phyloP scores from a whole-genome alignment of 53 echinoderm and acorn worm genomes.

The Apostichopus leukothele region DNA sequence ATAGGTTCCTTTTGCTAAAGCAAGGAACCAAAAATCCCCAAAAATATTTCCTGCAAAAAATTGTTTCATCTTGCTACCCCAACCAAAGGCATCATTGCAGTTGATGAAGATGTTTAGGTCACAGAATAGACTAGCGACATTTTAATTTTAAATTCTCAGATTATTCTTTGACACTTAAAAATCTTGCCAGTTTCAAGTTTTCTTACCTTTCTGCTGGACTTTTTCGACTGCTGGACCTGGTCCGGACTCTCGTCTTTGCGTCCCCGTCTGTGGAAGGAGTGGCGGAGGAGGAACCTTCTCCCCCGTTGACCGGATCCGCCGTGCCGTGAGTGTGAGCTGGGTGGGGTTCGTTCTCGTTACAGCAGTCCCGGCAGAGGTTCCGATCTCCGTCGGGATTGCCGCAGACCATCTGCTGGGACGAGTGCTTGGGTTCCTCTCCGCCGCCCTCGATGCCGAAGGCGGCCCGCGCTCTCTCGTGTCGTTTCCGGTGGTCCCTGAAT shows the following conservation, averaged over 20 bases:
- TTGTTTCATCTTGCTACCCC: too few relatives aligned
- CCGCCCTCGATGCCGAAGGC: constrained; percentile 81
- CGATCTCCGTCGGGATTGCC: constrained; percentile 91
- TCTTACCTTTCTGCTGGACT: constrained; percentile 17
- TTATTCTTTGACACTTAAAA: too few relatives aligned
- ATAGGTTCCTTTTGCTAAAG: too few relatives aligned
- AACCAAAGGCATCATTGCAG: too few relatives aligned
- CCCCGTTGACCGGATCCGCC: not conserved
- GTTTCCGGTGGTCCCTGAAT: constrained; percentile 90
- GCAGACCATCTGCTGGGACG: constrained; percentile 53
- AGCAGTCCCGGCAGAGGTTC: constrained; percentile 88
- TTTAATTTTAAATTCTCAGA: too few relatives aligned
- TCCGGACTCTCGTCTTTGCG: not conserved
- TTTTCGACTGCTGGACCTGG: constrained; percentile 17
- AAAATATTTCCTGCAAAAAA: too few relatives aligned
- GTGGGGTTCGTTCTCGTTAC: constrained; percentile 72
- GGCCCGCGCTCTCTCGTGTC: constrained; percentile 85
- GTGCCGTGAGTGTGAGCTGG: constrained; percentile 14
- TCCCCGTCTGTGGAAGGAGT: not conserved
- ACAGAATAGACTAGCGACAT: too few relatives aligned
- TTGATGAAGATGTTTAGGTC: too few relatives aligned
- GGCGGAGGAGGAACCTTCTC: not conserved
- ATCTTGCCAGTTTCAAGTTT: too few relatives aligned
- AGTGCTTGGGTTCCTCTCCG: constrained; percentile 23
- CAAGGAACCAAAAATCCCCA: too few relatives aligned